Conservation (phyloP, 2,113 vertebrate genomes). For the Thinocorus orbignyianus region DNA sequence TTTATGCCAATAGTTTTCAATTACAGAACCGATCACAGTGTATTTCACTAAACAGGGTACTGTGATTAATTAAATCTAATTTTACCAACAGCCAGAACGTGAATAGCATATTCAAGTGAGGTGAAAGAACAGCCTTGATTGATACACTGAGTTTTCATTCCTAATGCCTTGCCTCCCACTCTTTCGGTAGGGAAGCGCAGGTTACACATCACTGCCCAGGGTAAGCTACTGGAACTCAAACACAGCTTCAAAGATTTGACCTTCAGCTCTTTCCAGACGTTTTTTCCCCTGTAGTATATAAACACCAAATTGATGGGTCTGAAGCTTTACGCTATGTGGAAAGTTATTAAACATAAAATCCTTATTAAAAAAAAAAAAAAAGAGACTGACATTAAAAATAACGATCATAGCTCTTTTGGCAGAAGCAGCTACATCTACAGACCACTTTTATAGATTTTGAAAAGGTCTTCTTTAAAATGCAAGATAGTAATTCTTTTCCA, state of each 20-base stretch:
- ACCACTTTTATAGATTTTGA: background rate
- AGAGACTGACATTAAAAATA: background rate
- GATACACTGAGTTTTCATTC: slow-evolving; percentile 26
- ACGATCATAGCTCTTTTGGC: background rate
- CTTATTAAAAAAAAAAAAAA: background rate
- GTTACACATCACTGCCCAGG: background rate
- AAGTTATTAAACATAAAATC: background rate
- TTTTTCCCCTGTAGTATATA: background rate
- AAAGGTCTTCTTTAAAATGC: background rate
- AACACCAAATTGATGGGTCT: background rate
- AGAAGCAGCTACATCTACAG: background rate
- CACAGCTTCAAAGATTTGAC: background rate
- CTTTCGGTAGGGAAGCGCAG: slow-evolving; percentile 12
- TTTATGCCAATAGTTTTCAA: slow-evolving; percentile 48
- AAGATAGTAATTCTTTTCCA: background rate
- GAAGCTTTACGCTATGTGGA: background rate
- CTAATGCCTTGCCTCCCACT: background rate
- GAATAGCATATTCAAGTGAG: slow-evolving; percentile 26
- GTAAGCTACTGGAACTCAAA: slow-evolving; percentile 19
- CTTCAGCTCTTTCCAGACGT: background rate
- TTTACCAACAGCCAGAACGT: slow-evolving; percentile 55
- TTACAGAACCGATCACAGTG: slow-evolving; percentile 31
- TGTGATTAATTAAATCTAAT: slow-evolving; percentile 58
- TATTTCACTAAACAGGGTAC: slow-evolving; percentile 32
- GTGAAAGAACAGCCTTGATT: slow-evolving; percentile 37